phyloP scores from a whole-genome alignment of 2,888 invertebrate species.

The Mesorhabditis belari region DNA sequence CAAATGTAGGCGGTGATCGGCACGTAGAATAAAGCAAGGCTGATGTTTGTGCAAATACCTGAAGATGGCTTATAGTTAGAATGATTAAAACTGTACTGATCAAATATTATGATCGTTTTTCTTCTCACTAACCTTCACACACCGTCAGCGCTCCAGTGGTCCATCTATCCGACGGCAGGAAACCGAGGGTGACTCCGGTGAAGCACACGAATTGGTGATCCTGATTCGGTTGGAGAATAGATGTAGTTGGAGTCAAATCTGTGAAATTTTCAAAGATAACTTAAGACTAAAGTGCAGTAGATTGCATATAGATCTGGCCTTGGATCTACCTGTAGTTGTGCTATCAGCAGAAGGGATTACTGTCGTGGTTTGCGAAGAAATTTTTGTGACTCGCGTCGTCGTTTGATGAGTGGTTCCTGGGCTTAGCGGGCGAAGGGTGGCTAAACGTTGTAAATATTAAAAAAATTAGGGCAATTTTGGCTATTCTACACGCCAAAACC shows the following conservation, averaged over 20 bases:
- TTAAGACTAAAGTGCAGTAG: too few species aligned
- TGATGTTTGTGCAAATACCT: background rate
- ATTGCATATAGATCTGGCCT: background rate
- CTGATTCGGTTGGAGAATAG: too few species aligned
- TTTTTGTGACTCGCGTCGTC: background rate
- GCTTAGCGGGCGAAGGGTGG: too few species aligned
- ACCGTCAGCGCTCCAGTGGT: background rate
- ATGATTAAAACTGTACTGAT: too few species aligned
- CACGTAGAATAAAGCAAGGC: background rate
- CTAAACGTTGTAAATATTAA: too few species aligned
- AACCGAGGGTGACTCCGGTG: background rate
- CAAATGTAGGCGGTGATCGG: background rate
- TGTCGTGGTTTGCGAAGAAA: background rate
- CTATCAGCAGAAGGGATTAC: background rate
- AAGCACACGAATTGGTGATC: too few species aligned
- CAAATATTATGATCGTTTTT: too few species aligned
- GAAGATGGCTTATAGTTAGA: background rate
- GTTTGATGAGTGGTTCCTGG: too few species aligned
- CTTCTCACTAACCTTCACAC: background rate
- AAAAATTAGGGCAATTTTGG: too few species aligned
- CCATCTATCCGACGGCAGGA: background rate
- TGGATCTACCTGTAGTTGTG: background rate
- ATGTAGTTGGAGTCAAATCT: too few species aligned
- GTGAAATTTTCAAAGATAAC: too few species aligned
- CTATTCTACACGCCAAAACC: too few species aligned